Conservation (phyloP, 2,113 vertebrate species). For the Rhineura floridana region DNA sequence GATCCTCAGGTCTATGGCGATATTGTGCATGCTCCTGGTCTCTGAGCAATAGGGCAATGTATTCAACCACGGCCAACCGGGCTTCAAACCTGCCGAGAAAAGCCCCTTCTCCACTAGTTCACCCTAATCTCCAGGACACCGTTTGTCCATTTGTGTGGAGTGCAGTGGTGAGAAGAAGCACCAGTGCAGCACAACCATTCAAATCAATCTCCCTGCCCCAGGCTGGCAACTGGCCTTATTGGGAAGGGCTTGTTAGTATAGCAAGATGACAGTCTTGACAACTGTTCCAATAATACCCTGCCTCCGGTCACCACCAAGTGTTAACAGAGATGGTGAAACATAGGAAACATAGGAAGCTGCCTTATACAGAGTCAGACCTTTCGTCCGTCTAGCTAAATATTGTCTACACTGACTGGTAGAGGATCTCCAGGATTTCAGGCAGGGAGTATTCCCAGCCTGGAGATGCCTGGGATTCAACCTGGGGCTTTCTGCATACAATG, state of each 20-base stretch:
- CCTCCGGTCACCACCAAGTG: background rate
- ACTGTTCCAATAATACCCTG: background rate
- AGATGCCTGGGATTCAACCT: too few relatives aligned
- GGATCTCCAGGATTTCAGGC: too few relatives aligned
- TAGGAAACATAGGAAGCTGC: too few relatives aligned
- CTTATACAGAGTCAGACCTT: too few relatives aligned
- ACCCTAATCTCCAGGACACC: background rate
- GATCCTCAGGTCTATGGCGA: too few relatives aligned
- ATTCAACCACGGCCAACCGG: background rate
- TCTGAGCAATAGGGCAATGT: too few relatives aligned
- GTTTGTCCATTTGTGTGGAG: background rate
- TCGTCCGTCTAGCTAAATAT: too few relatives aligned
- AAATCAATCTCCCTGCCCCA: background rate
- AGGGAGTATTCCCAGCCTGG: too few relatives aligned
- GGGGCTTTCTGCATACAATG: too few relatives aligned
- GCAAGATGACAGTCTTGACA: background rate
- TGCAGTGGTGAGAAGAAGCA: background rate
- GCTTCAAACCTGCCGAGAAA: background rate
- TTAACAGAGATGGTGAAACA: background rate
- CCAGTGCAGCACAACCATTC: background rate
- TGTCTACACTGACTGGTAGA: too few relatives aligned
- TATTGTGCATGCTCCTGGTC: too few relatives aligned
- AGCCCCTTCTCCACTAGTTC: background rate
- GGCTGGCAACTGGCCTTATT: background rate
- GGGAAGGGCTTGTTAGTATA: background rate